Evolutionary conservation across 1,140 invertebrate genomes (phyloP), one percentile per base, ranked within the genome.

Genomic region (Hylaeus volcanicus): DNA sequence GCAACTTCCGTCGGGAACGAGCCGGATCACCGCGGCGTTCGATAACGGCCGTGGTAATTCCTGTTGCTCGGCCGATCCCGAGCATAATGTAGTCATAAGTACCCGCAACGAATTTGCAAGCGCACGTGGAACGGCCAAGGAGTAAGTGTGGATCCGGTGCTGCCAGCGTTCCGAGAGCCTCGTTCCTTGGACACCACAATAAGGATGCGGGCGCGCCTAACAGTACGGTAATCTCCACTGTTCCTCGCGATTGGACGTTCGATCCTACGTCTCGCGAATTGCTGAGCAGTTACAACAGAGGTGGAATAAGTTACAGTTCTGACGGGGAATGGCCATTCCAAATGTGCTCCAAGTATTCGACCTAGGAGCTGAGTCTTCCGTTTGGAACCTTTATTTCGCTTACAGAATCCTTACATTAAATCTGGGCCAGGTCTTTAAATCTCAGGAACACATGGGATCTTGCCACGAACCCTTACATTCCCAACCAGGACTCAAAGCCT

Each of bases 81-180:
- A 53, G 56, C 58, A 74, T 86, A 86, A 86, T 74, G 71, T 71
- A 82, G 74, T 78, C 65, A 74, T 82, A 85, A 85, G 74, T 82
- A 85, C n/a, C 73, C 82, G 76, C 78, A 70, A 85, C 84, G 83
- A 85, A 85, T 82, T 86, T 78, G 83, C 74, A 78, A 85, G 74
- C 66, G 72, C 68, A 64, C 63, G 66, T 37, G 68, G 64, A 81
- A 80, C 78, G 60, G 75, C 53, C 74, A 14, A 11, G 63, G 9
- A 12, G 41, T 45, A 8, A 41, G 37, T 14, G 11, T 11, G n/a
- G 15, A 43, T 61, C 56, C 53, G 53, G 63, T n/a, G 53, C n/a
- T 45, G 14, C 58, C 5, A 37, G n/a, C 6, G 15, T 60, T n/a
- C 8, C 15, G 9, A 37, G 26, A 3, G n/a, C n/a, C 58, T 60